Evolutionary conservation across 2,888 invertebrate species (phyloP).

Genomic region (Habrosyne pyritoides): DNA sequence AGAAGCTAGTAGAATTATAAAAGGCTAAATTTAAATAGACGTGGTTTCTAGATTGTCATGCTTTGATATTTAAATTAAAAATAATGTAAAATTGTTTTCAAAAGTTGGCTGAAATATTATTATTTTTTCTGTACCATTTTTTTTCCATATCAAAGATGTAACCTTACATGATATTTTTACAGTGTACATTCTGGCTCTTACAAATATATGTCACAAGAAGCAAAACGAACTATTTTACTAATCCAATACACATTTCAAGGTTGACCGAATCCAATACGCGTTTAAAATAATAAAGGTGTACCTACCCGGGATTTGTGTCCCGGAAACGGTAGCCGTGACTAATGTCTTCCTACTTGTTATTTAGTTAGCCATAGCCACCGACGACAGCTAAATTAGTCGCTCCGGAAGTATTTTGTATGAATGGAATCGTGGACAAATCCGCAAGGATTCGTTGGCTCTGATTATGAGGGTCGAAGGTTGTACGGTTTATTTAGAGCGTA

Average conservation of each 20-base stretch:
- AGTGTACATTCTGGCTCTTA: too few species aligned
- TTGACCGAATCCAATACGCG: background rate
- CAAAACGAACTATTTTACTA: too few species aligned
- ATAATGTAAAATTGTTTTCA: too few species aligned
- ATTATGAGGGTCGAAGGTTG: background rate
- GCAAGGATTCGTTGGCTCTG: background rate
- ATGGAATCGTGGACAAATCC: constrained; percentile 5
- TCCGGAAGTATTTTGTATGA: constrained; percentile 26
- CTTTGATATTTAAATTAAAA: too few species aligned
- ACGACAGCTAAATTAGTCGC: constrained; percentile 45
- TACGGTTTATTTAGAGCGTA: background rate
- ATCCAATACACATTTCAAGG: background rate
- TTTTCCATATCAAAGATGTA: too few species aligned
- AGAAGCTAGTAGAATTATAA: too few species aligned
- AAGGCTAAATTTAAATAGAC: too few species aligned
- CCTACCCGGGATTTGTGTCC: constrained; percentile 27
- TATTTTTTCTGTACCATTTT: too few species aligned
- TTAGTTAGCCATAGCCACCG: constrained; percentile 29
- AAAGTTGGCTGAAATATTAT: too few species aligned
- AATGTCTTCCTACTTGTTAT: constrained; percentile 58
- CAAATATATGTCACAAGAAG: too few species aligned
- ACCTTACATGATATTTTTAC: background rate
- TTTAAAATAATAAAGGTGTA: constrained; percentile 12
- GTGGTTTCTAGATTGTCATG: too few species aligned
- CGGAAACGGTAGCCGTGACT: constrained; percentile 48